Evolutionary conservation across 2,888 invertebrate species (phyloP), one percentile per base, ranked within the genome.

Genomic region (Eudemis profundana): DNA sequence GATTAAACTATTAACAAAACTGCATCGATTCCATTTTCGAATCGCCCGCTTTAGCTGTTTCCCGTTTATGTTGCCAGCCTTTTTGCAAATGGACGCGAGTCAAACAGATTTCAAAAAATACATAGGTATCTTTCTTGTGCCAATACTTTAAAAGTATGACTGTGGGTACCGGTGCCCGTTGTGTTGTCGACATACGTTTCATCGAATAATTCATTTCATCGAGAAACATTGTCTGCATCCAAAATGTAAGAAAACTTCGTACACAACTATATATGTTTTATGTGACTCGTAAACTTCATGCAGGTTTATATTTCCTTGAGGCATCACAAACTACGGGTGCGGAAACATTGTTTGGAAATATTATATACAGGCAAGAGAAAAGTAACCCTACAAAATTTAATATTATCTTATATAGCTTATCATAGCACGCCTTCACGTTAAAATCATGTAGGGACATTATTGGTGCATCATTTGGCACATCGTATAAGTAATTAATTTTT

Each of bases 1-100:
- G 89, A 89, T 89, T 88, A 88, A 88, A 84, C 90, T 87, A 90
- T 90, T 89, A 90, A 85, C 87, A 87, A 86, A 59, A 64, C 64
- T 64, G 49, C 40, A 47, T 38, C 54, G 40, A 29, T 38, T 38
- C 57, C 64, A 50, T 51, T 64, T 59, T 15, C 27, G 42, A 59
- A 59, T 50, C 50, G 50, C 50, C 57, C 27, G 64, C 50, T 44
- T 64, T 64, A 51, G 50, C 36, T 46, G 27, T 64, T 64, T 57
- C 1, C 21, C 42, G 42, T 64, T 64, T 50, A 63, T 33, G 56
- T 14, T 19, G 27, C 19, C 23, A 44, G 50, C 23, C 10, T 3
- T 29, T 56, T 63, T 49, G 23, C 8, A 8, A 7, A 10, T 10
- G 7, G 2, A 33, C 7, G 10, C 33, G 33, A 8, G 33, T 33